Percentiles rank a stretch among this genome's conserved stretches.
These are phyloP conservation scores for Dunckerocampus dactyliophorus DNA, from an alignment of 2,113 vertebrate species.

Conservation along the genomic window DNA sequence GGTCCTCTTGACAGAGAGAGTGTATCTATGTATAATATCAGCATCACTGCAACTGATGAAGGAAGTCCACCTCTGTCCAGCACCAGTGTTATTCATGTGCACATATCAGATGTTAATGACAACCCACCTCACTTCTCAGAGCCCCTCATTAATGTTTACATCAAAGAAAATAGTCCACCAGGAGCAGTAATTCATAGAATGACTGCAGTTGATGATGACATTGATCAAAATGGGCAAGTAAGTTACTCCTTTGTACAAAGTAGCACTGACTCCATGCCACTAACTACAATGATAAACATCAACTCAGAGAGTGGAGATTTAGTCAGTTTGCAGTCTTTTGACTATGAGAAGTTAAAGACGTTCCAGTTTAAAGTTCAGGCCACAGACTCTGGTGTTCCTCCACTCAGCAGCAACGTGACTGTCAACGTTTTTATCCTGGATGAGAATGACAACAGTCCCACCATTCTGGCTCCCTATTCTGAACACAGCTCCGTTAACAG, in stretches of 20 bases:
- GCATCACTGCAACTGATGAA: slow-evolving; percentile 75
- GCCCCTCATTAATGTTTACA: slow-evolving; percentile 47
- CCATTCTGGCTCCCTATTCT: slow-evolving; percentile 50
- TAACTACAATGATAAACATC: slow-evolving; percentile 53
- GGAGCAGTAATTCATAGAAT: slow-evolving; percentile 55
- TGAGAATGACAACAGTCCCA: slow-evolving; percentile 57
- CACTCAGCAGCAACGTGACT: slow-evolving; percentile 61
- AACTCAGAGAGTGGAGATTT: slow-evolving; percentile 63
- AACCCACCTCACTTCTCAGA: slow-evolving; percentile 75
- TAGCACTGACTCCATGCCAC: slow-evolving; percentile 10
- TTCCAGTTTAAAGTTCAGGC: slow-evolving; percentile 63
- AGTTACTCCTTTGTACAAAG: slow-evolving; percentile 48
- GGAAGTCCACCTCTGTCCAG: slow-evolving; percentile 75
- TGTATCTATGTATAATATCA: slow-evolving; percentile 73
- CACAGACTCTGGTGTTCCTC: slow-evolving; percentile 63
- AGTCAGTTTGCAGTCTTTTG: slow-evolving; percentile 58
- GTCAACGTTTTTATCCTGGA: slow-evolving; percentile 57
- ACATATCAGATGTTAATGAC: slow-evolving; percentile 82
- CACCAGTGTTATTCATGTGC: slow-evolving; percentile 61
- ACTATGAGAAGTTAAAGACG: slow-evolving; percentile 56
- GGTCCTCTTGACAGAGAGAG: slow-evolving; percentile 77
- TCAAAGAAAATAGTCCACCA: slow-evolving; percentile 69
- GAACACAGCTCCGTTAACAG: slow-evolving; percentile 51
- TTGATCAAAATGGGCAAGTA: slow-evolving; percentile 49
- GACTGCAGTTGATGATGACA: slow-evolving; percentile 60